Base-by-base conservation (phyloP, 92 coral and sea anemone genomes). In the Desmophyllum pertusum region DNA sequence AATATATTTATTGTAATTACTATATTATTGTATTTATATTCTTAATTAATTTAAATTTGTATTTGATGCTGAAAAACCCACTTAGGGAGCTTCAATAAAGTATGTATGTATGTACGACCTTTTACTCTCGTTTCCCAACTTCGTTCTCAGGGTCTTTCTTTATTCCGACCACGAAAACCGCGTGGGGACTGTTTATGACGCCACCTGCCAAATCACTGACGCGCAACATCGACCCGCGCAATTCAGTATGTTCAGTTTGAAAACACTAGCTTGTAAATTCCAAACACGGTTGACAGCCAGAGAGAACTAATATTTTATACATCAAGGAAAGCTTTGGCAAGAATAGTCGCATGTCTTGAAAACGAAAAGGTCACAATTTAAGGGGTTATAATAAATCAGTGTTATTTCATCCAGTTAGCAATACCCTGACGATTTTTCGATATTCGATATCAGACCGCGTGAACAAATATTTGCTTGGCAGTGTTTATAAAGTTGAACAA, bases 171-270 rank as follows among this genome's bases (percentile, higher is more conserved):
- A 50, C 55, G 27, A 31, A 29, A 30, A 69, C 51, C 17, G 43
- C 42, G 18, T 0, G n/a, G 59, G 23, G 55, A 27, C 77, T 27
- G 9, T 72, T n/a, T 25, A 42, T 72, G 13, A 0, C 38, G 11
- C 35, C 72, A 61, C 55, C 82, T 42, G 57, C 36, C 0, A 42
- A 29, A 30, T 29, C 71, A 41, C 41, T 78, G 82, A 21, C 21
- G 40, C 82, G 57, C 23, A 27, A 2, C 17, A 19, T 23, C 33
- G 35, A 76, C 80, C 72, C 19, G 82, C 82, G 68, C 38, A 62
- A 78, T 11, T n/a, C 57, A 62, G 30, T 57, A 40, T 59, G 33
- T 73, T 51, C 19, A 21, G 29, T 51, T 52, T 1, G 38, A 11
- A 74, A 74, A 74, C 27, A 51, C 18, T 3, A 25, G 11, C 33